phyloP scores from a whole-genome alignment of 2,888 invertebrate species.

The Chloroclysta siterata region DNA sequence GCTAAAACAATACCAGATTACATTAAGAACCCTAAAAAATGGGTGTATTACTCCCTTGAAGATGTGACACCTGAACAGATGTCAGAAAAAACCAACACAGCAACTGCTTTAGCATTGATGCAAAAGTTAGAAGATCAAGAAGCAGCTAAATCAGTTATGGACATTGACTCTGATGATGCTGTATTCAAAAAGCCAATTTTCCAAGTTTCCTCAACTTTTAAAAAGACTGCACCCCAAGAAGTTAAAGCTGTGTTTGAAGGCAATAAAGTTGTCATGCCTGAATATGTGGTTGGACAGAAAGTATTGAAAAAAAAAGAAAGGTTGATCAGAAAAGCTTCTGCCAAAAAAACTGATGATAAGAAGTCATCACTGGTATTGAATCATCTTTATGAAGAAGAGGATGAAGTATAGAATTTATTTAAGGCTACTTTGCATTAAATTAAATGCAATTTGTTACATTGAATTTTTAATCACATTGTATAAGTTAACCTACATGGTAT shows the following conservation, averaged over 20 bases:
- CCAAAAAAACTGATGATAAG: constrained; percentile 38
- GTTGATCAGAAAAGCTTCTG: constrained; percentile 46
- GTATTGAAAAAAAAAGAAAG: constrained; percentile 81
- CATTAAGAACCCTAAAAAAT: constrained; percentile 91
- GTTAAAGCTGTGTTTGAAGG: constrained; percentile 83
- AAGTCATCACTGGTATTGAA: constrained; percentile 72
- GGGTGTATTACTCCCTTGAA: constrained; percentile 91
- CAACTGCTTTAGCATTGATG: constrained; percentile 91
- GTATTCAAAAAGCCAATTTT: constrained; percentile 77
- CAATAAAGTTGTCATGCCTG: constrained; percentile 91
- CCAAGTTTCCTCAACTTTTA: constrained; percentile 64
- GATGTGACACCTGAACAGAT: constrained; percentile 91
- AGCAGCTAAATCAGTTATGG: constrained; percentile 51
- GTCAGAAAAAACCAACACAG: constrained; percentile 91
- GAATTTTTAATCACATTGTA: not conserved
- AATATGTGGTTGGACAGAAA: constrained; percentile 89
- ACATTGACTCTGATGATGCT: constrained; percentile 58
- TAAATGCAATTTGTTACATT: constrained; percentile 3
- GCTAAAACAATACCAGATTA: constrained; percentile 73
- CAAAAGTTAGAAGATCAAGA: constrained; percentile 86
- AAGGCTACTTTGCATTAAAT: not conserved
- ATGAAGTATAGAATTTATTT: constrained; percentile 28
- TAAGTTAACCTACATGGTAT: too few species aligned
- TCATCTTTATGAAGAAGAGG: constrained; percentile 76
- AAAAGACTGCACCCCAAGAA: constrained; percentile 50